Evolutionary conservation across 1,140 invertebrate genomes (phyloP).

Genomic region (Magallana angulata): DNA sequence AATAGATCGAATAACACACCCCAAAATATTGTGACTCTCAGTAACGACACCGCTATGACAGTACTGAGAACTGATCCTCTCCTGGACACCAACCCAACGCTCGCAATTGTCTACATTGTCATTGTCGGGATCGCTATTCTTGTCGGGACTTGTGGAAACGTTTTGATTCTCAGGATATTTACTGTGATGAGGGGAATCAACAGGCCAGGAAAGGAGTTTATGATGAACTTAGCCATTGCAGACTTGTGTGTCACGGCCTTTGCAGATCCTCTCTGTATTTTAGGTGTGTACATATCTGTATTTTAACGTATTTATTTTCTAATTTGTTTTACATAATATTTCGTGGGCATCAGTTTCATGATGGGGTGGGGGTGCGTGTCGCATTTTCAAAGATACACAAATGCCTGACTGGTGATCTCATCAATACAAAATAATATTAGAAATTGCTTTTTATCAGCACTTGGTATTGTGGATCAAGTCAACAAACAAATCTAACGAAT

Average conservation of each 20-base stretch:
- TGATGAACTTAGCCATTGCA: slow-evolving; percentile 75
- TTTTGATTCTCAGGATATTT: slow-evolving; percentile 65
- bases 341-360: no score
- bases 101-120: slow-evolving; percentile 69
- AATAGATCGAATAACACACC: neutral
- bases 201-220: slow-evolving; percentile 71
- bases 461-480: no score
- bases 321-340: no score
- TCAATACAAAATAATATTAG: no score
- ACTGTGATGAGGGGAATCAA: slow-evolving; percentile 56
- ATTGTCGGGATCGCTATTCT: slow-evolving; percentile 60
- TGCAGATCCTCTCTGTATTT: slow-evolving; percentile 75
- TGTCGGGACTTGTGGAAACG: slow-evolving; percentile 66
- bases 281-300: slow-evolving; percentile 66
- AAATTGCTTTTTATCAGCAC: no score
- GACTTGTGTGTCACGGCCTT: slow-evolving; percentile 73
- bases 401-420: no score
- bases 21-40: neutral
- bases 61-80: slow-evolving; percentile 43
- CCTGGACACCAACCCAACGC: slow-evolving; percentile 54
- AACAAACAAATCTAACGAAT: no score
- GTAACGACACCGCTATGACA: neutral
- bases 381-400: no score
- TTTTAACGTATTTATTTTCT: no score
- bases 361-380: no score